These are phyloP conservation scores for Agapornis canus DNA, from an alignment of 2,797 vertebrate genomes.

Conservation along the genomic window DNA sequence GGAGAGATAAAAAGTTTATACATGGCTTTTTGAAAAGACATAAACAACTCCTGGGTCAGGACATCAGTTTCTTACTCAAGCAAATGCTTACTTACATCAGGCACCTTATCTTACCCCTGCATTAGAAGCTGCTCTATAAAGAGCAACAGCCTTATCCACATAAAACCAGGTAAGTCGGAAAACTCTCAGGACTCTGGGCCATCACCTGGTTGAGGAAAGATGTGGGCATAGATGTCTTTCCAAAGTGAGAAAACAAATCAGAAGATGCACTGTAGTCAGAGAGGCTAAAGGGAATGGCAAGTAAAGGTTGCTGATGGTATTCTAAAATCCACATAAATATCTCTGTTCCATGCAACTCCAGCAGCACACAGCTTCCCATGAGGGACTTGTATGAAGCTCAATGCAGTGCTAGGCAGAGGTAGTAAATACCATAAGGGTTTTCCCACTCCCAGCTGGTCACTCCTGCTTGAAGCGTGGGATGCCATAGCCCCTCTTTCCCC, in stretches of 20 bases:
- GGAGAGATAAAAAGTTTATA: constrained; percentile 22
- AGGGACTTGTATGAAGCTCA: not conserved
- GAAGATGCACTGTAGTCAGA: not conserved
- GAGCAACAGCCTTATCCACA: not conserved
- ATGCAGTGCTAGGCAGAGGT: not conserved
- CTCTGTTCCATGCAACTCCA: not conserved
- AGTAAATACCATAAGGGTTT: not conserved
- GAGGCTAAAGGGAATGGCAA: not conserved
- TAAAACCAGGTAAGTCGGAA: not conserved
- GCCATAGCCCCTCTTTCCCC: not conserved
- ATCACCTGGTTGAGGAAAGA: not conserved
- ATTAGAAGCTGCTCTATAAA: not conserved
- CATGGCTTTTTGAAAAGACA: not conserved
- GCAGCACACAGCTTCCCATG: not conserved
- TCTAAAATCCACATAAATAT: not conserved
- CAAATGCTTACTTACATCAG: not conserved
- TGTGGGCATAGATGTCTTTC: not conserved
- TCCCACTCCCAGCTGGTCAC: not conserved
- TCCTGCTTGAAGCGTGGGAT: not conserved
- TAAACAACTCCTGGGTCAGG: not conserved
- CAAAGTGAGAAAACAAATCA: not conserved
- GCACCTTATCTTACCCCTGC: not conserved
- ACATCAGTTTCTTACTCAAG: not conserved
- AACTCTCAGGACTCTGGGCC: not conserved
- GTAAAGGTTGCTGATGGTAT: not conserved